These are phyloP conservation scores for Patagioenas fasciata DNA, from an alignment of 2,113 vertebrate species.

Conservation along the genomic window DNA sequence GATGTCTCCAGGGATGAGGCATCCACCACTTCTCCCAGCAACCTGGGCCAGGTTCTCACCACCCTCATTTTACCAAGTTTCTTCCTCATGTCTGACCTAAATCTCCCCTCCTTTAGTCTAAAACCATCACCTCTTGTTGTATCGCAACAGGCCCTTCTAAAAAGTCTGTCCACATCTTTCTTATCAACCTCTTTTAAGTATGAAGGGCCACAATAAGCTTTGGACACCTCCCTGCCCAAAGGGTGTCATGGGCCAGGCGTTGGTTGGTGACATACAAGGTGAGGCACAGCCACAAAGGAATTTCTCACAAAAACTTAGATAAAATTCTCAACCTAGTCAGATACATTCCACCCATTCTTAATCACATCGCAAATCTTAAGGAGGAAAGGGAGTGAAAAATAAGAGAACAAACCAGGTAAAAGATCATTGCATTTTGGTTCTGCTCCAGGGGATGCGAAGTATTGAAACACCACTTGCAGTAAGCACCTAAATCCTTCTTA, in stretches of 20 bases:
- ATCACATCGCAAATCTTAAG: background rate
- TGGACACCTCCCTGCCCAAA: background rate
- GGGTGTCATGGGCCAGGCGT: background rate
- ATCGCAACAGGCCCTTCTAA: no score
- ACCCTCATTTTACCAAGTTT: no score
- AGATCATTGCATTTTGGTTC: background rate
- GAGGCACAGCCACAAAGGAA: background rate
- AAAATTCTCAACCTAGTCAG: background rate
- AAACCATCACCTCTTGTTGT: no score
- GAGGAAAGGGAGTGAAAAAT: background rate
- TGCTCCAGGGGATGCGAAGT: background rate
- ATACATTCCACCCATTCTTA: background rate
- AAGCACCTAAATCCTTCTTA: background rate
- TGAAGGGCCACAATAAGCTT: no score
- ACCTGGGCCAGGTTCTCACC: no score
- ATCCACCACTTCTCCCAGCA: no score
- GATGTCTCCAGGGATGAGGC: no score
- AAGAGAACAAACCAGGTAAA: background rate
- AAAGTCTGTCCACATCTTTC: no score
- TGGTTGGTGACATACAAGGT: background rate
- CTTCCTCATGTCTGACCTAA: no score
- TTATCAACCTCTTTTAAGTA: no score
- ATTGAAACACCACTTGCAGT: background rate
- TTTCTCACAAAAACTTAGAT: background rate
- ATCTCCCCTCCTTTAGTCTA: no score